Conservation (phyloP, 2,888 invertebrate genomes). For the Magallana nippona region DNA sequence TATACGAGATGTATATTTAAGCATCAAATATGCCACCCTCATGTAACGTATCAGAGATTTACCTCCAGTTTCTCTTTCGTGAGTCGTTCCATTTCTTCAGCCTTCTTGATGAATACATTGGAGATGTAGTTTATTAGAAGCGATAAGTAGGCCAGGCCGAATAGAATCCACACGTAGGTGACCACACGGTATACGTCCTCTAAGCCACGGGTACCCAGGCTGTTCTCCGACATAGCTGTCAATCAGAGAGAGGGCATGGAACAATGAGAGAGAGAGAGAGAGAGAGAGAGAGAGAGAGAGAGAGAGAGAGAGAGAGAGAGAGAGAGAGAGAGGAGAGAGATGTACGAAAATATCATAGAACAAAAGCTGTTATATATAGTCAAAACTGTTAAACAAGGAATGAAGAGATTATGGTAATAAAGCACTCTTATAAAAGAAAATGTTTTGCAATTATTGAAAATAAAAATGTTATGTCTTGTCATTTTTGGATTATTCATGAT, state of each 20-base stretch:
- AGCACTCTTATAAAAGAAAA: too few species aligned
- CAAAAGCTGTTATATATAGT: too few species aligned
- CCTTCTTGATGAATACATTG: constrained; percentile 67
- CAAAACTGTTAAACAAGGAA: too few species aligned
- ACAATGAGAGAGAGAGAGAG: not conserved
- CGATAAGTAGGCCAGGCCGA: constrained; percentile 74
- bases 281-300: not conserved
- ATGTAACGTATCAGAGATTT: constrained; percentile 14
- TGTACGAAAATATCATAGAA: too few species aligned
- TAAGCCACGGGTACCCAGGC: constrained; percentile 56
- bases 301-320: too few species aligned
- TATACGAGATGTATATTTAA: too few species aligned
- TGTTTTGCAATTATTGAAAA: too few species aligned
- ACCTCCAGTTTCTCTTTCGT: constrained; percentile 71
- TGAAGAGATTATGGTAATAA: too few species aligned
- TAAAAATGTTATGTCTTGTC: too few species aligned
- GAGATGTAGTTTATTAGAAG: constrained; percentile 73
- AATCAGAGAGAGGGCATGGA: not conserved
- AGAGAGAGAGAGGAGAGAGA: too few species aligned
- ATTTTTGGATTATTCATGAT: too few species aligned
- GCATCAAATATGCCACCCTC: too few species aligned
- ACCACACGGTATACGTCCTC: constrained; percentile 70
- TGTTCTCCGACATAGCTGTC: constrained; percentile 60
- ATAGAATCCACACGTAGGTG: constrained; percentile 73
- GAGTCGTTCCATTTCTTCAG: constrained; percentile 65